Base-by-base conservation (phyloP, 2,113 vertebrate species). In the Chroicocephalus ridibundus region DNA sequence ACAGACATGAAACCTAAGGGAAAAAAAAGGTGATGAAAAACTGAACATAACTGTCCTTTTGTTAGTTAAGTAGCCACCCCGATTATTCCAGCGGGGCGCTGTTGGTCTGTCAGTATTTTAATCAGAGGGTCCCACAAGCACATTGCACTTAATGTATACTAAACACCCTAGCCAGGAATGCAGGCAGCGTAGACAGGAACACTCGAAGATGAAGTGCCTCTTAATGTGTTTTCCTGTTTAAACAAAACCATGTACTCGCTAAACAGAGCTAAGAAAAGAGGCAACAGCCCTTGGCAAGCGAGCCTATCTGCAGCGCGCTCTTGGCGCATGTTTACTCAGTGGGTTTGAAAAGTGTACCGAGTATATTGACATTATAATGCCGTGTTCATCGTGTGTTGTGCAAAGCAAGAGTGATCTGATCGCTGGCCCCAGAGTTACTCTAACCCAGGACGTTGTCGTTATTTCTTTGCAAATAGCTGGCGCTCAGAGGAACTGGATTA, bases 181-280 rank as follows among this genome's bases (percentile, higher is more conserved):
- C 68, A 75, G 90, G 92, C 82, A 86, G 68, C 9, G 3, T 65
- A 82, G 87, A 55, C 47, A 72, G 94, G 93, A 95, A 85, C 90
- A 70, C 92, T 96, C 13, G 3, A 80, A 88, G 92, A 88, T 95
- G 68, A 93, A 97, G 96, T 92, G 79, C 82, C 88, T 96, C 88
- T 97, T 88, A 74, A 77, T 78, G 76, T 86, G 71, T 92, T 95
- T 93, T 96, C 85, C 92, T 88, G 82, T 95, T 97, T 92, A 95
- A 97, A 97, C 79, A 93, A 88, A 93, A 7, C 82, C 82, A 15
- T 17, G 79, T 42, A 44, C 71, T 95, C 1, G 0, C 69, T 60
- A 57, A 89, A 44, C 71, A 68, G 54, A 5, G 38, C 85, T 25
- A 19, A 12, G 64, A 68, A 86, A 93, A 92, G 82, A 86, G 82